Evolutionary conservation across 1,140 invertebrate genomes (phyloP), one percentile per base, ranked within the genome.

Genomic region (Lepidurus arcticus): DNA sequence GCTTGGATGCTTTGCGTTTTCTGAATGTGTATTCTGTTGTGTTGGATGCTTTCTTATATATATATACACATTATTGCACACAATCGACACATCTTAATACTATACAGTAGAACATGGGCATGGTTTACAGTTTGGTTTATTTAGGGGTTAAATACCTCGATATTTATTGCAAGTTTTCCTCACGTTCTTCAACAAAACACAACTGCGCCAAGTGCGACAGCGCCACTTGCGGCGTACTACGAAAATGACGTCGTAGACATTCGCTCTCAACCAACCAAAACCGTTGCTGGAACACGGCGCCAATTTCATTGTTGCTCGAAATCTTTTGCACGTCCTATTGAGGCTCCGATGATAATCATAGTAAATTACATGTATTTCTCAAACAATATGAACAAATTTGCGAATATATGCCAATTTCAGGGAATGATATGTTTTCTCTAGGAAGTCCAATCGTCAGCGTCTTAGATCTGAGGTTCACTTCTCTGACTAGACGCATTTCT

Each of bases 401-500:
- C 45, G 8, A 3, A 47, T 47, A 47, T 47, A 47, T 7, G 45
- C 53, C 53, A 65, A 21, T n/a, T 65, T 65, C 53, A 11, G 21
- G 53, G 53, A 65, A 65, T 65, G 53, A 65, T 65, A 65, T 65
- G 53, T n/a, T 65, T 65, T 65, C 53, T 65, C 53, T 21, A 65
- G 53, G 53, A 65, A 65, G 53, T 21, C 7, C 53, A 65, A 34
- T 16, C 21, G 53, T 65, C 53, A 16, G 53, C 53, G 53, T 65
- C 53, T 13, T 65, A 21, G 16, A 3, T 65, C 53, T 34, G 34
- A 34, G 34, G 34, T 34, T 34, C 34, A 34, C 13, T 65, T 65
- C 53, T 1, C 53, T 65, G 53, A 65, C 53, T 65, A 65, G 53
- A 65, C 53, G 53, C 53, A 65, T 65, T 65, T 13, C 53, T 65